Conservation (phyloP, 2,113 vertebrate genomes). For the Corythornis cristatus region DNA sequence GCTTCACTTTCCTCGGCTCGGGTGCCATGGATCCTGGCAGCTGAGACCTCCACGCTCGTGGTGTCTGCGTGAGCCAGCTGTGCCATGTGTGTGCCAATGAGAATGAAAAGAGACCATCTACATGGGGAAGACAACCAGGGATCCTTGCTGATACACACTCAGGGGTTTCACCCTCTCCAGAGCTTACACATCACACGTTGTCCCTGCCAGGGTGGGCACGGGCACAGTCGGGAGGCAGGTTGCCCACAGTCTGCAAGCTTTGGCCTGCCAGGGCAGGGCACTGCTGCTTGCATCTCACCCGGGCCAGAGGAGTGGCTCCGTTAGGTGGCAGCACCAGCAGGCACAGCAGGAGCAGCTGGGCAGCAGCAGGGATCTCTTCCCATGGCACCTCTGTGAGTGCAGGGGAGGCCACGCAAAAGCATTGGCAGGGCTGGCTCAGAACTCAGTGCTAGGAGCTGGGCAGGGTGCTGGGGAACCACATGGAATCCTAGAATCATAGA, state of each 20-base stretch:
- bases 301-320: not conserved
- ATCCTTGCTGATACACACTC: not conserved
- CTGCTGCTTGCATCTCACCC: not conserved
- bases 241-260: not conserved
- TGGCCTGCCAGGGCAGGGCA: not conserved
- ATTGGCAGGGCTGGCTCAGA: not conserved
- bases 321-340: slow-evolving; percentile 29
- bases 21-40: slow-evolving; percentile 30
- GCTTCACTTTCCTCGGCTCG: slow-evolving; percentile 28
- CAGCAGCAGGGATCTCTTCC: not conserved
- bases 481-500: no score
- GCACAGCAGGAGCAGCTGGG: not conserved
- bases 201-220: not conserved
- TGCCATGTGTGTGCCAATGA: not conserved
- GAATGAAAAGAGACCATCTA: not conserved
- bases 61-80: not conserved
- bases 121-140: accelerated
- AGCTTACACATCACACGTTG: not conserved
- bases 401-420: not conserved
- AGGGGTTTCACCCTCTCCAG: not conserved
- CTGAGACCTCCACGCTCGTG: not conserved
- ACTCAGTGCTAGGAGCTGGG: accelerated
- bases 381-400: accelerated
- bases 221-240: not conserved
- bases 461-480: not conserved